phyloP scores from a whole-genome alignment of 1,140 invertebrate genomes.

The Drosophila sulfurigaster region DNA sequence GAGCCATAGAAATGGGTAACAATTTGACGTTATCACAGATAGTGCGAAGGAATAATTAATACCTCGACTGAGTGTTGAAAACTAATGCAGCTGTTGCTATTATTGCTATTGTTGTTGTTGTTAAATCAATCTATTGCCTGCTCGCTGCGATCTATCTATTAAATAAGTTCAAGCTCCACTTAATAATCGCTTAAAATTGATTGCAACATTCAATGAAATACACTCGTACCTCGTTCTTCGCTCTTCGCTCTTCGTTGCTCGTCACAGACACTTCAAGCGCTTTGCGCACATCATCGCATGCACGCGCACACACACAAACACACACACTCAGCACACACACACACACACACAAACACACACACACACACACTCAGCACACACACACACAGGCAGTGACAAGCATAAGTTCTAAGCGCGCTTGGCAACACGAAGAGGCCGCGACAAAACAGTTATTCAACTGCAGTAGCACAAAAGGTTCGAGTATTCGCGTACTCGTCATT shows the following conservation, averaged over 20 bases:
- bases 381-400: constrained; percentile 9
- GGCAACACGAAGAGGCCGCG: constrained; percentile 48
- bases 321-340: neutral
- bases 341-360: neutral
- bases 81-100: neutral
- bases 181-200: constrained; percentile 62
- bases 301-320: constrained; percentile 32
- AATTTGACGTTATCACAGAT: neutral
- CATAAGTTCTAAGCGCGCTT: constrained; percentile 42
- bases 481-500: neutral
- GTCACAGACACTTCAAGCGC: constrained; percentile 39
- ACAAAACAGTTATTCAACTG: constrained; percentile 63
- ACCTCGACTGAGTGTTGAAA: neutral
- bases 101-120: neutral
- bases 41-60: neutral
- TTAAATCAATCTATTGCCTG: constrained; percentile 1
- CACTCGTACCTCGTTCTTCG: neutral
- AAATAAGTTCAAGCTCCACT: constrained; percentile 21
- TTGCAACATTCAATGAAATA: constrained; percentile 53
- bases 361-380: constrained; percentile 10
- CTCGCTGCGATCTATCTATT: neutral
- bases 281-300: constrained; percentile 47
- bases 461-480: constrained; percentile 20
- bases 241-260: neutral
- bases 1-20: constrained; percentile 1